Percentiles rank a stretch among this genome's conserved stretches.
Evolutionary conservation across 1,140 invertebrate genomes (phyloP).

Genomic region (Hycleus phaleratus): DNA sequence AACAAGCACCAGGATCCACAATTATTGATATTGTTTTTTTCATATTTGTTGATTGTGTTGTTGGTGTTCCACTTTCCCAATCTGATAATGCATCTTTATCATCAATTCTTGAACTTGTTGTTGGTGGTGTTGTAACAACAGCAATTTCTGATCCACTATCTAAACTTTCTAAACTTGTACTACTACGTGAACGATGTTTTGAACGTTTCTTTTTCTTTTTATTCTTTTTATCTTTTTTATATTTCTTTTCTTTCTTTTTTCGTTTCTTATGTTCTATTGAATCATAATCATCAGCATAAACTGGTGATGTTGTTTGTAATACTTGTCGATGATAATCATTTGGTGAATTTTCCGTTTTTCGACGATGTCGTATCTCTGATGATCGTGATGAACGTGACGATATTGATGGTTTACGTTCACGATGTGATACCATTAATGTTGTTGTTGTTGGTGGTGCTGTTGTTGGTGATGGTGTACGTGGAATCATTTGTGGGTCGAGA

Average conservation of each 20-base stretch:
- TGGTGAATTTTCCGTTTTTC: constrained; percentile 31
- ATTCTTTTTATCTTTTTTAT: constrained; percentile 57
- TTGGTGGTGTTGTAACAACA: constrained; percentile 24
- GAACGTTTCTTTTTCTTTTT: constrained; percentile 64
- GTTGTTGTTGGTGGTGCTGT: constrained; percentile 39
- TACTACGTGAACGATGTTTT: constrained; percentile 56
- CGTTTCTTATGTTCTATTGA: constrained; percentile 44
- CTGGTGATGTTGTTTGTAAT: constrained; percentile 23
- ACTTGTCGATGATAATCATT: constrained; percentile 27
- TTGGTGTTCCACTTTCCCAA: constrained; percentile 25
- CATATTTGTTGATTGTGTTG: not conserved
- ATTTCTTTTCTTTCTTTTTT: constrained; percentile 53
- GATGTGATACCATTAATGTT: constrained; percentile 16
- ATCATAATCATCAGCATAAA: constrained; percentile 35
- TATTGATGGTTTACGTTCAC: constrained; percentile 35
- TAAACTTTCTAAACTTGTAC: constrained; percentile 44
- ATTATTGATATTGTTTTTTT: constrained; percentile 3
- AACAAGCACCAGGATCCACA: constrained; percentile 32
- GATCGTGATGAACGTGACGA: constrained; percentile 37
- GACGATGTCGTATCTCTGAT: constrained; percentile 34
- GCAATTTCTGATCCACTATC: constrained; percentile 30
- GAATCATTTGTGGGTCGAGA: constrained; percentile 44
- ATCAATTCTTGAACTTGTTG: not conserved
- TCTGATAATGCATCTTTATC: constrained; percentile 45
- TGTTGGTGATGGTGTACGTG: constrained; percentile 43